phyloP scores from a whole-genome alignment of 2,888 invertebrate genomes.

The Galerucella nymphaeae region DNA sequence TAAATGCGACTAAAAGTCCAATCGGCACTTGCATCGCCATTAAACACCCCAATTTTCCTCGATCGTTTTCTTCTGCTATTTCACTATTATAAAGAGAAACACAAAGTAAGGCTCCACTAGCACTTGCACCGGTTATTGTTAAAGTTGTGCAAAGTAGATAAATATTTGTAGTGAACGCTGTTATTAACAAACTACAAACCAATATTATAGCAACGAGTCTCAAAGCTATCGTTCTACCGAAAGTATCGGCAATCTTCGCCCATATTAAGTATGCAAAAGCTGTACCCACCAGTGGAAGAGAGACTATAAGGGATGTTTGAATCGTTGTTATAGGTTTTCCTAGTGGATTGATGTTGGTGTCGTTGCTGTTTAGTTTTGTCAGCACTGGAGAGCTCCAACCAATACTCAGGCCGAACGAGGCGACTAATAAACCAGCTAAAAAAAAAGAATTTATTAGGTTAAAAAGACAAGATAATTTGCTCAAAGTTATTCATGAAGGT shows the following conservation, averaged over 20 bases:
- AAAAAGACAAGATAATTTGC: too few species aligned
- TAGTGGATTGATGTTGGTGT: conserved; percentile 57
- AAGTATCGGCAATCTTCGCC: conserved; percentile 72
- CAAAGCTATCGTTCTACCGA: conserved; percentile 78
- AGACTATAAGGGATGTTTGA: conserved; percentile 67
- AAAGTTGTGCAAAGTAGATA: conserved; percentile 66
- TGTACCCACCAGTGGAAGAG: conserved; percentile 65
- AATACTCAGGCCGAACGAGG: conserved; percentile 29
- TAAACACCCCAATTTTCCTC: conserved; percentile 76
- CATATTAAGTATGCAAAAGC: conserved; percentile 74
- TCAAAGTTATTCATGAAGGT: too few species aligned
- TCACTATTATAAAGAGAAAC: conserved; percentile 89
- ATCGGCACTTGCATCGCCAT: conserved; percentile 35
- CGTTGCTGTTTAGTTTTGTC: conserved; percentile 44
- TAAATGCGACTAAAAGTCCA: conserved; percentile 42
- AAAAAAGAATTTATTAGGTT: neutral
- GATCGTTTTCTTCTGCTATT: conserved; percentile 79
- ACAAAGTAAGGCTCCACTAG: conserved; percentile 76
- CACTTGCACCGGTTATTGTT: conserved; percentile 72
- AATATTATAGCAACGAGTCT: conserved; percentile 73
- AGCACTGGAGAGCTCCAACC: conserved; percentile 60
- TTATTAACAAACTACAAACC: conserved; percentile 64
- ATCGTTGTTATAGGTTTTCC: conserved; percentile 52
- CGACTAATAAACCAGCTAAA: conserved; percentile 26
- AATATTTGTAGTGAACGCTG: conserved; percentile 45